Evolutionary conservation across 2,888 invertebrate genomes (phyloP).

Genomic region (Torymus aiolomorphi): DNA sequence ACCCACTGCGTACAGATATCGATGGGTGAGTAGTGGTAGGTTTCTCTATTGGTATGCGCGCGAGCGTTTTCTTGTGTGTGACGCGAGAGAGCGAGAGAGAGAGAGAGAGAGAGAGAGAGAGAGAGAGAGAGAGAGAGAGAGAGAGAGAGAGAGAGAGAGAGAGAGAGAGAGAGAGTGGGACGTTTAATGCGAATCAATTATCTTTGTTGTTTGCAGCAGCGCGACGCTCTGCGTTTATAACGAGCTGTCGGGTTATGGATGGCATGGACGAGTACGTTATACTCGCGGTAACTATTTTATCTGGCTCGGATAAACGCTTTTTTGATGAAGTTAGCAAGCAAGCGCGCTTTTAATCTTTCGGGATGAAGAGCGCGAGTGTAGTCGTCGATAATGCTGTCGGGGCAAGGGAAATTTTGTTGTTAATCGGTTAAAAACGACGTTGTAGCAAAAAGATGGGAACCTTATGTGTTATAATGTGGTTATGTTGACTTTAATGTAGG

Average conservation of each 20-base stretch:
- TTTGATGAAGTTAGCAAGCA: neutral
- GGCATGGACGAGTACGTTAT: neutral
- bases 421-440: too few species aligned
- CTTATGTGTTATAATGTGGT: too few species aligned
- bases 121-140: neutral
- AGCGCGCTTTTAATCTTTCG: neutral
- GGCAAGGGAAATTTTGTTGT: too few species aligned
- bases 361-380: neutral
- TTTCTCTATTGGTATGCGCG: constrained; percentile 25
- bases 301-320: neutral
- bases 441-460: too few species aligned
- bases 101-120: too few species aligned
- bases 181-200: constrained; percentile 40
- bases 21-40: neutral
- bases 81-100: neutral
- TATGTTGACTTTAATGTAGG: too few species aligned
- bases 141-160: neutral
- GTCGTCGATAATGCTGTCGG: too few species aligned
- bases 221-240: constrained; percentile 22
- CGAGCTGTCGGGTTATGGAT: constrained; percentile 15
- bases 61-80: constrained; percentile 20
- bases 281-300: constrained; percentile 2
- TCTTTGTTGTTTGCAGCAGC: constrained; percentile 29
- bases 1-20: too few species aligned
- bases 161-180: neutral